Evolutionary conservation across 2,797 vertebrate genomes (phyloP), one percentile per base, ranked within the genome.

Genomic region (Pygocentrus nattereri): DNA sequence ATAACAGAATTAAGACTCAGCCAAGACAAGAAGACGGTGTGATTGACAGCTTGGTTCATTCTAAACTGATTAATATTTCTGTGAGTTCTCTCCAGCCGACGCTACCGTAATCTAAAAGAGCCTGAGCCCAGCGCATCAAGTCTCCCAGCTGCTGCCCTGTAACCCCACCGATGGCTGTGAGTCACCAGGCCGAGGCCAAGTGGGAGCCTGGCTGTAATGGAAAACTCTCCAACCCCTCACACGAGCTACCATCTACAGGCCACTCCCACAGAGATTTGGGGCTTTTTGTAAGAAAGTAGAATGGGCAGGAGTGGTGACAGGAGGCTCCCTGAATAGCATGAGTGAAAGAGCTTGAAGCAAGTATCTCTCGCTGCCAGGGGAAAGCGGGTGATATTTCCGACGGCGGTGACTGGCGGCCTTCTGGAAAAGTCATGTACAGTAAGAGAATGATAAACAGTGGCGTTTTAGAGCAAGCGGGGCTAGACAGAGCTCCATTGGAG

Each of bases 51-150:
- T 91, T 84, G 85, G 87, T 91, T 91, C 83, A 91, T 89, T 91
- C 88, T 87, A 87, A 88, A 62, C 80, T 87, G 87, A 92, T 92
- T 91, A 92, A 92, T 93, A 92, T 92, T 93, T 91, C 85, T 90
- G 81, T 30, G 71, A 86, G 85, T 73, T 89, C 79, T 81, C 89
- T 80, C 21, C 5, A 85, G 86, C 83, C 79, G 88, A 85, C 83
- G 80, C 77, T 71, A 85, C 83, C 76, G 78, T 89, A 88, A 90
- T 92, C 87, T 90, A 88, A 90, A 92, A 88, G 81, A 87, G 87
- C 87, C 87, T 88, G 44, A 69, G 72, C 75, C 78, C 88, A 86
- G 54, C 3, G 74, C 79, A 82, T 21, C 18, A 21, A 67, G 76
- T 88, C 86, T 82, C 84, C 65, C 64, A 80, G 76, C 83, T 59